Conservation (phyloP, 2,113 vertebrate genomes). For the Chlorodrepanis virens region DNA sequence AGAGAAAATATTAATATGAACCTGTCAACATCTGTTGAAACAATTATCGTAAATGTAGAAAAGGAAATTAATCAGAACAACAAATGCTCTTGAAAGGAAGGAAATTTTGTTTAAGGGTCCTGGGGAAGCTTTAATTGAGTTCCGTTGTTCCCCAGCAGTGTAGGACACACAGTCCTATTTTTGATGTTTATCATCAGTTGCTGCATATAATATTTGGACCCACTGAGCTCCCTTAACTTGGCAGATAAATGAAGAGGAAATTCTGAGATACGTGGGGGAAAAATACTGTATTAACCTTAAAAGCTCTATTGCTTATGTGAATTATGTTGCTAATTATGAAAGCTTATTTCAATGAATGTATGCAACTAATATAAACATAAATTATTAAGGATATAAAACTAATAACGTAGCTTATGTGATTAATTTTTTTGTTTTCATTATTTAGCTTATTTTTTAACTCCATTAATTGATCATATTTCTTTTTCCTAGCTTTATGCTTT, state of each 20-base stretch:
- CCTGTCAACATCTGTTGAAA: slow-evolving; percentile 33
- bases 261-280: neutral
- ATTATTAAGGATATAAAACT: neutral
- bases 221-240: slow-evolving; percentile 1
- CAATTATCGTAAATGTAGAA: slow-evolving; percentile 8
- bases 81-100: slow-evolving; percentile 17
- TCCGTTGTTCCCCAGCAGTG: slow-evolving; percentile 18
- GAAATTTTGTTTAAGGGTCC: slow-evolving; percentile 40
- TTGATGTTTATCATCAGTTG: neutral
- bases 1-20: neutral
- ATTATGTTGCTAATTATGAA: neutral
- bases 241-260: slow-evolving; percentile 4
- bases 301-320: neutral
- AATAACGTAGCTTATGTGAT: neutral
- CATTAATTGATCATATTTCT: neutral
- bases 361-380: neutral
- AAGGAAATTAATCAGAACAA: slow-evolving; percentile 52
- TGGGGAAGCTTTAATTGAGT: slow-evolving; percentile 21
- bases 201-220: neutral
- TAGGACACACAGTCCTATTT: slow-evolving; percentile 21
- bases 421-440: neutral
- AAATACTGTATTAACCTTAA: neutral
- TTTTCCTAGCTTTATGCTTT: neutral
- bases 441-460: neutral
- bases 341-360: neutral